Evolutionary conservation across 1,140 invertebrate species (phyloP).

Genomic region (Phortica variegata): DNA sequence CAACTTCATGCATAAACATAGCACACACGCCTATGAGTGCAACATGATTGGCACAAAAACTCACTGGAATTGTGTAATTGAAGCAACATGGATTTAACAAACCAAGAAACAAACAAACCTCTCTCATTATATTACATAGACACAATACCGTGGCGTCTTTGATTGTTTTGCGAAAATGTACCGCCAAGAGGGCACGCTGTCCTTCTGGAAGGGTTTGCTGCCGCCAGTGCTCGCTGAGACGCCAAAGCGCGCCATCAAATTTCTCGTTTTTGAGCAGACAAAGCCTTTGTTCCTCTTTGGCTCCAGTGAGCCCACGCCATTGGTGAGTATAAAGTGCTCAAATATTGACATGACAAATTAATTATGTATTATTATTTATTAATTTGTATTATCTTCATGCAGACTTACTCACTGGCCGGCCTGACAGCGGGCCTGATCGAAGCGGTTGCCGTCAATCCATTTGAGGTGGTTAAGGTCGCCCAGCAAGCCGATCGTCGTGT

Average conservation of each 20-base stretch:
- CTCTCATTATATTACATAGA: constrained; percentile 13
- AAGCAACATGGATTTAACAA: neutral
- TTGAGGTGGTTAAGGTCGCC: constrained; percentile 92
- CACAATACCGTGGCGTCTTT: constrained; percentile 74
- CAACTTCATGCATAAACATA: too few species aligned
- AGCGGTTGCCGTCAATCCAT: constrained; percentile 87
- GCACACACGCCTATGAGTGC: too few species aligned
- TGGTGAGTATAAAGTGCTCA: constrained; percentile 62
- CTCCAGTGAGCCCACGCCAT: constrained; percentile 67
- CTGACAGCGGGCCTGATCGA: constrained; percentile 84
- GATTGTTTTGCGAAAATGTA: constrained; percentile 91
- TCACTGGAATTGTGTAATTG: neutral
- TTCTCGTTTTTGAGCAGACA: constrained; percentile 91
- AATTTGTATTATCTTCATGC: constrained; percentile 36
- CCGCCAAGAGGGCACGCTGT: constrained; percentile 74
- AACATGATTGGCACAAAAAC: too few species aligned
- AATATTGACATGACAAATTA: neutral
- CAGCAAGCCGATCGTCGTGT: constrained; percentile 69
- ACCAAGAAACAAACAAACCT: neutral
- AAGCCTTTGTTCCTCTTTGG: constrained; percentile 82
- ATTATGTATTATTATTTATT: constrained; percentile 2
- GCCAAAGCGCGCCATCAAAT: constrained; percentile 91
- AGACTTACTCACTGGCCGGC: constrained; percentile 86
- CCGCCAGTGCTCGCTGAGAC: constrained; percentile 93
- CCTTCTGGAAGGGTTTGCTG: constrained; percentile 90